Conservation (phyloP, 1,140 invertebrate species). For the Adoxophyes honmai region DNA sequence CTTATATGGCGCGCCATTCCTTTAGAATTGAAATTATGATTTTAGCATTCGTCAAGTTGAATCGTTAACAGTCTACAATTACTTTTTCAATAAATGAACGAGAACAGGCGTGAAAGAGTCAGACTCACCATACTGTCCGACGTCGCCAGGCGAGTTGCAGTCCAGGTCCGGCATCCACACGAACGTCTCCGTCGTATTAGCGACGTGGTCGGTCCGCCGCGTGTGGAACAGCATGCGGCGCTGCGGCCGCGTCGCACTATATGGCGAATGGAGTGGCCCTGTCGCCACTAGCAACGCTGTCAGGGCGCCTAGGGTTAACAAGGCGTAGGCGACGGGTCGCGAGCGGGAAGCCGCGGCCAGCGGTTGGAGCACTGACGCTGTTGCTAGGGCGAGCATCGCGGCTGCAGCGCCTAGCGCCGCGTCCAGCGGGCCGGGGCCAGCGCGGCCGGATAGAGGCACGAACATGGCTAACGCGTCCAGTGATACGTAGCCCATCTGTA, state of each 20-base stretch:
- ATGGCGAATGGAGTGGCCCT: slow-evolving; percentile 37
- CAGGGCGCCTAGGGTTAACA: background rate
- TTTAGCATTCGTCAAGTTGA: no score
- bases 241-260: slow-evolving; percentile 83
- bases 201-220: slow-evolving; percentile 30
- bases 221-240: slow-evolving; percentile 79
- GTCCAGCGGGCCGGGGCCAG: slow-evolving; percentile 81
- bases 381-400: background rate
- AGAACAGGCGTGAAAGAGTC: no score
- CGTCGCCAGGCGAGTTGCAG: slow-evolving; percentile 82
- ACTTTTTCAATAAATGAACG: no score
- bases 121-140: slow-evolving; percentile 69
- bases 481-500: slow-evolving; percentile 84
- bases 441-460: slow-evolving; percentile 91
- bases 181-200: slow-evolving; percentile 46
- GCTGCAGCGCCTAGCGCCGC: slow-evolving; percentile 27
- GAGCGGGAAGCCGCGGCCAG: background rate
- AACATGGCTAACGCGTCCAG: slow-evolving; percentile 79
- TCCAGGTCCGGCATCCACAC: slow-evolving; percentile 88
- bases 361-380: background rate
- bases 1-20: no score
- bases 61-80: no score
- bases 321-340: background rate
- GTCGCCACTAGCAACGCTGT: background rate
- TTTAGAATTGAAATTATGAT: no score